Percentiles rank a stretch among this genome's conserved stretches.
These are phyloP conservation scores for Bombus impatiens DNA, from an alignment of 1,140 invertebrate genomes.

Conservation along the genomic window DNA sequence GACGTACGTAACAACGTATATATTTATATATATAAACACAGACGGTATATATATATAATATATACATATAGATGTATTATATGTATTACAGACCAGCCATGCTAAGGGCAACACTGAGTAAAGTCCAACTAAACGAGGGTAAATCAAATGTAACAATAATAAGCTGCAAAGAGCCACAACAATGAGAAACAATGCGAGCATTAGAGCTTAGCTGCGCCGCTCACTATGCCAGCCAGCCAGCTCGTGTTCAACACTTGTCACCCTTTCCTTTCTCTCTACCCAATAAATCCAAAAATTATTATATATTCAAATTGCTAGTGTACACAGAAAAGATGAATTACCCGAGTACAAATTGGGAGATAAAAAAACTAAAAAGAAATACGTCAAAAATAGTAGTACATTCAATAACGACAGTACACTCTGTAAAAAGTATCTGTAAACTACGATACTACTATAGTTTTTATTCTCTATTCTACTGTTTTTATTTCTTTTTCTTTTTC, in stretches of 20 bases:
- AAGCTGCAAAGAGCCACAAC: slow-evolving; percentile 83
- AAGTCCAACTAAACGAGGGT: slow-evolving; percentile 75
- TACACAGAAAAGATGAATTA: background rate
- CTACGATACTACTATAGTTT: background rate
- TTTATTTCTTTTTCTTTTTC: background rate
- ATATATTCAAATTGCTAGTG: too few species aligned
- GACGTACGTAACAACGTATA: slow-evolving; percentile 53
- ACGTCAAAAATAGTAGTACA: background rate
- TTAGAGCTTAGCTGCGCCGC: slow-evolving; percentile 71
- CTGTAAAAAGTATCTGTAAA: background rate
- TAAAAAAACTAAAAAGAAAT: slow-evolving; percentile 5
- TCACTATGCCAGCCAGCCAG: slow-evolving; percentile 65
- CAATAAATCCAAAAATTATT: background rate
- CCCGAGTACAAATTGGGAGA: background rate
- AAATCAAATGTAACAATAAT: slow-evolving; percentile 79
- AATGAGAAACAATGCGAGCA: slow-evolving; percentile 84
- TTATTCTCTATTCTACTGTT: background rate
- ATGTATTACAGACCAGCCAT: slow-evolving; percentile 79
- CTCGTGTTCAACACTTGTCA: slow-evolving; percentile 27
- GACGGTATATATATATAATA: slow-evolving; percentile 42
- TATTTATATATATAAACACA: slow-evolving; percentile 52
- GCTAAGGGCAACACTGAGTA: slow-evolving; percentile 81
- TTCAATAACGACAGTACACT: background rate
- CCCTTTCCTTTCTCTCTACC: background rate
- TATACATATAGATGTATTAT: slow-evolving; percentile 60